Conservation (phyloP, 2,113 vertebrate species). For the Semicossyphus pulcher region DNA sequence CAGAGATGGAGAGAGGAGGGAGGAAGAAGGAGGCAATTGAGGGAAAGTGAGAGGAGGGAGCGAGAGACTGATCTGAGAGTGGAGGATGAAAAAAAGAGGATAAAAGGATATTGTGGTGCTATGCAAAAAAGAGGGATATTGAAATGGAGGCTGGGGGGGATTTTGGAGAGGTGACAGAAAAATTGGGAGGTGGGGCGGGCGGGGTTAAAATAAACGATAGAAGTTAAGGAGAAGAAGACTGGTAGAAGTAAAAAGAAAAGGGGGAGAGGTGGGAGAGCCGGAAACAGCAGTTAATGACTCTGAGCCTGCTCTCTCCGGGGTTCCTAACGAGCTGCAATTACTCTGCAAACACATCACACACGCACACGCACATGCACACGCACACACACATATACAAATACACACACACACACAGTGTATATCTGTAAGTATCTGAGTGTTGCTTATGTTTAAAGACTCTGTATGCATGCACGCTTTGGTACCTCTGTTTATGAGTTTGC, state of each 20-base stretch:
- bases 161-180: conserved; percentile 1
- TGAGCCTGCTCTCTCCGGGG: conserved; percentile 58
- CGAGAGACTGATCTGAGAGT: not conserved
- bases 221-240: not conserved
- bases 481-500: conserved; percentile 3
- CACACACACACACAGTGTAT: not conserved
- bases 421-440: not conserved
- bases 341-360: conserved; percentile 32
- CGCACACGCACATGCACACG: not conserved
- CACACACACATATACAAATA: conserved; percentile 1
- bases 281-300: conserved; percentile 76
- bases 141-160: not conserved
- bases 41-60: conserved; percentile 1
- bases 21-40: not conserved
- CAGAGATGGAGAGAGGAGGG: conserved; percentile 16
- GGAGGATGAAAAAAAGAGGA: not conserved
- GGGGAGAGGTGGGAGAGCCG: conserved; percentile 30
- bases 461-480: not conserved
- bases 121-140: conserved; percentile 22
- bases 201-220: not conserved
- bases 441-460: not conserved
- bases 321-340: conserved; percentile 76
- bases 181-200: not conserved
- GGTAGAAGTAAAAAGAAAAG: not conserved
- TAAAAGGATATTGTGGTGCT: not conserved